Percentiles rank a stretch among this genome's conserved stretches.
phyloP scores from a whole-genome alignment of 2,113 vertebrate genomes.

The Meles meles region DNA sequence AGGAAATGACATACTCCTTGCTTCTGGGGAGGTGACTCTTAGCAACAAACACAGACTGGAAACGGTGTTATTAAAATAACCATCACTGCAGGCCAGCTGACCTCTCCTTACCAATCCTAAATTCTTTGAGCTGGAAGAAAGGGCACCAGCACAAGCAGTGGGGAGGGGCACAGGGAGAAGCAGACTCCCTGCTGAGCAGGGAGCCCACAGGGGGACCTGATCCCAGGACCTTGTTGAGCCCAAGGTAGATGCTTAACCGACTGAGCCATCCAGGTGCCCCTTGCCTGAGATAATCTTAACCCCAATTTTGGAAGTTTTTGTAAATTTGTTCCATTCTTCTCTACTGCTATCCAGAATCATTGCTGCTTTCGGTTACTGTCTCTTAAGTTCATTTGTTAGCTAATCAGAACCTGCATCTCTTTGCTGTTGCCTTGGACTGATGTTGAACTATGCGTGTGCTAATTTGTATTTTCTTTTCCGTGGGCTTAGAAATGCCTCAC shows the following conservation, averaged over 20 bases:
- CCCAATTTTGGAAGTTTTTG: not conserved
- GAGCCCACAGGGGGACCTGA: not conserved
- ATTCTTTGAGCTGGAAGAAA: not conserved
- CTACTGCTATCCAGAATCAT: not conserved
- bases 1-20: not conserved
- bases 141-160: too few species aligned
- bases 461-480: not conserved
- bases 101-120: not conserved
- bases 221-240: not conserved
- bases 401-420: not conserved
- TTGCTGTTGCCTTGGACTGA: not conserved
- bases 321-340: not conserved
- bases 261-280: not conserved
- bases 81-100: not conserved
- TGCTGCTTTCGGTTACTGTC: not conserved
- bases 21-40: not conserved
- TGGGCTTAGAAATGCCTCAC: not conserved
- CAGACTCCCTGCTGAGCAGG: too few species aligned
- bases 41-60: not conserved
- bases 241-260: not conserved
- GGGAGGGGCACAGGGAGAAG: not conserved
- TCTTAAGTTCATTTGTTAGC: not conserved
- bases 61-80: not conserved
- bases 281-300: not conserved
- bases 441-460: not conserved